Conservation (phyloP, 2,797 vertebrate species). For the Chromis chromis region DNA sequence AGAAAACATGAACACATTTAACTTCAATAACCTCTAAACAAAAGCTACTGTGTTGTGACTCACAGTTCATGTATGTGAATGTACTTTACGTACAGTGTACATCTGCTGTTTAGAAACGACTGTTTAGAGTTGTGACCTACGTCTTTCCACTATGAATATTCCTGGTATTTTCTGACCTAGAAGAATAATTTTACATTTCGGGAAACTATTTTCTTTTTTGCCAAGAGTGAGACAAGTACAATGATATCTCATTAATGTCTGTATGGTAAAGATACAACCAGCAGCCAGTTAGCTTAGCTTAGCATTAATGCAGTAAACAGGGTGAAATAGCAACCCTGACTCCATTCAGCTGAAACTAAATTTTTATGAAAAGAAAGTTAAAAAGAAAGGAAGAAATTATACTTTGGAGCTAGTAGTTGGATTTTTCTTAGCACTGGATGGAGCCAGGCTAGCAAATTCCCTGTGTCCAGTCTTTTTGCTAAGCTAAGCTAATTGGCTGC, state of each 20-base stretch:
- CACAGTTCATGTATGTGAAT: slow-evolving; percentile 5
- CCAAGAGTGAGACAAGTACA: neutral
- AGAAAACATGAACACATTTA: slow-evolving; percentile 26
- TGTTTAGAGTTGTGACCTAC: neutral
- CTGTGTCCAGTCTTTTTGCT: too few relatives aligned
- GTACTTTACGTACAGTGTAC: neutral
- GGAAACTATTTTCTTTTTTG: neutral
- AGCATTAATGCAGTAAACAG: too few relatives aligned
- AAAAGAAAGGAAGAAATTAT: too few relatives aligned
- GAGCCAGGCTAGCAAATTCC: too few relatives aligned
- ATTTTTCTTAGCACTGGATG: neutral
- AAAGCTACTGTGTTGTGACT: slow-evolving; percentile 13
- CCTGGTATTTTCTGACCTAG: too few relatives aligned
- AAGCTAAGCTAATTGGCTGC: neutral
- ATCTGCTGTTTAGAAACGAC: neutral
- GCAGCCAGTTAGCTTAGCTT: neutral
- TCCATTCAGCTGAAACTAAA: neutral
- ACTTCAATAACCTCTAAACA: slow-evolving; percentile 39
- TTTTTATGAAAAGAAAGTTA: too few relatives aligned
- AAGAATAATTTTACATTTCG: neutral
- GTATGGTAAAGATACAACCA: neutral
- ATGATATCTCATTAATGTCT: neutral
- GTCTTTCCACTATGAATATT: neutral
- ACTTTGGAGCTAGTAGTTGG: neutral
- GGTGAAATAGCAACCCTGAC: neutral